These are phyloP conservation scores for Colius striatus DNA, from an alignment of 2,113 vertebrate species.

Conservation along the genomic window DNA sequence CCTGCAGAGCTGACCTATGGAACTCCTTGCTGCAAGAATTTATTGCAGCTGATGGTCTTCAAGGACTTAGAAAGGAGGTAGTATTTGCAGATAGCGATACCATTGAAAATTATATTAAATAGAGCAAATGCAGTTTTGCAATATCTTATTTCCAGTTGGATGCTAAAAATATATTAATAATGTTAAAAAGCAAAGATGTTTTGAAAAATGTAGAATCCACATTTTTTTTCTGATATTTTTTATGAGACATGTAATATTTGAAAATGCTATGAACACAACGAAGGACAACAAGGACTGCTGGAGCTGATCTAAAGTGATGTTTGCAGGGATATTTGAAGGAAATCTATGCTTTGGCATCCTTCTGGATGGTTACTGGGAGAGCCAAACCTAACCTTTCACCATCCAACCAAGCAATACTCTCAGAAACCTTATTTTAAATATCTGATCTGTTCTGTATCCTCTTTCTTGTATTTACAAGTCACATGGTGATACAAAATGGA, in stretches of 20 bases:
- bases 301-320: background rate
- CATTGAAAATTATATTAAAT: background rate
- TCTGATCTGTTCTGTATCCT: background rate
- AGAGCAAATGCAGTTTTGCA: background rate
- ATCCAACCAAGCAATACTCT: background rate
- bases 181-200: background rate
- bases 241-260: background rate
- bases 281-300: background rate
- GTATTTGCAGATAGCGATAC: background rate
- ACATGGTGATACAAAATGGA: background rate
- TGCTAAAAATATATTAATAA: background rate
- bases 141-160: background rate
- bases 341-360: background rate
- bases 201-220: background rate
- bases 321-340: background rate
- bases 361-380: background rate
- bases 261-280: background rate
- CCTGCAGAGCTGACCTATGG: background rate
- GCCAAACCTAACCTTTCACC: background rate
- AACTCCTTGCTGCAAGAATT: slow-evolving; percentile 51
- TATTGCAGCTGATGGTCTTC: slow-evolving; percentile 11
- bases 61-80: background rate
- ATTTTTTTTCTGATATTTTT: slow-evolving; percentile 3
- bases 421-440: background rate
- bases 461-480: background rate